phyloP scores from a whole-genome alignment of 1,140 invertebrate species.

The Zelostemma sp. region DNA sequence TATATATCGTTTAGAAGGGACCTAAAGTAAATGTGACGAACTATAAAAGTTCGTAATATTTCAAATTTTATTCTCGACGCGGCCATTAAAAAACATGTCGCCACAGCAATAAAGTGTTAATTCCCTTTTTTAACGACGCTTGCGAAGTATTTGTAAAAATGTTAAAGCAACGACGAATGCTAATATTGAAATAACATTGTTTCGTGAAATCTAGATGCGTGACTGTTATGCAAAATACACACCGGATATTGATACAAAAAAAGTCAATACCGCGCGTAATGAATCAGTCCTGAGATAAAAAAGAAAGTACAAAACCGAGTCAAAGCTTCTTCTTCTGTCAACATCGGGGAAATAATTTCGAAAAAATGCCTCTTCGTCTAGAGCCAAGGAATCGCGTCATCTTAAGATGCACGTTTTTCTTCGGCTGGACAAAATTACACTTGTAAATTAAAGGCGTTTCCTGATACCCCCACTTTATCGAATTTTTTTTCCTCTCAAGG shows the following conservation, averaged over 20 bases:
- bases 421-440: background rate
- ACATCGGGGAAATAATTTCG: background rate
- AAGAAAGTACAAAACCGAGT: conserved; percentile 8
- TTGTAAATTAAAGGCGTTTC: background rate
- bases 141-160: background rate
- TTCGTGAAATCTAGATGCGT: background rate
- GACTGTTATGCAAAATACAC: conserved; percentile 10
- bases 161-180: background rate
- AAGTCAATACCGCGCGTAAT: conserved; percentile 5
- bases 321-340: background rate
- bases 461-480: too few species aligned
- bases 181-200: conserved; percentile 3
- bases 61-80: too few species aligned
- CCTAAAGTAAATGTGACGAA: too few species aligned
- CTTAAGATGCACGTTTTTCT: background rate
- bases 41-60: too few species aligned
- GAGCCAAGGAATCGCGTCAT: background rate
- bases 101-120: too few species aligned
- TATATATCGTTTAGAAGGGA: too few species aligned
- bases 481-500: too few species aligned
- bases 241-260: conserved; percentile 15
- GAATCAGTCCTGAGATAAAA: conserved; percentile 13
- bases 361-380: background rate
- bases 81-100: too few species aligned
- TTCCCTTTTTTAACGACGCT: background rate